phyloP scores from a whole-genome alignment of 1,140 invertebrate genomes.

The Drosophila sproati region DNA sequence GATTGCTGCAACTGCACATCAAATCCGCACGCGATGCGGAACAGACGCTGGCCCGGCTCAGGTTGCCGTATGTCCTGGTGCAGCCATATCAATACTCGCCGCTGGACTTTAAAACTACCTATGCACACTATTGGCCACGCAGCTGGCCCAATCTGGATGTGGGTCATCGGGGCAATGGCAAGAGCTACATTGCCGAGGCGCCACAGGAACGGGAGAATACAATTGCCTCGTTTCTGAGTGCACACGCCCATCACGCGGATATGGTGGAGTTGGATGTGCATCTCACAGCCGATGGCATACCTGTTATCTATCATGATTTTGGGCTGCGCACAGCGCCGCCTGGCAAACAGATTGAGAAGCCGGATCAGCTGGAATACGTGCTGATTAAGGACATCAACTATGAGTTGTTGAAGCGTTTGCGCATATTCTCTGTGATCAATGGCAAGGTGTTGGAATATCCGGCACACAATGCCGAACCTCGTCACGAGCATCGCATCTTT shows the following conservation, averaged over 20 bases:
- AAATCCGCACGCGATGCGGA: conserved; percentile 86
- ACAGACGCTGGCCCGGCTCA: conserved; percentile 88
- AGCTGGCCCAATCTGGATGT: conserved; percentile 94
- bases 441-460: conserved; percentile 76
- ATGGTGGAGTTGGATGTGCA: conserved; percentile 99
- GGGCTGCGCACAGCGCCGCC: conserved; percentile 93
- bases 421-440: conserved; percentile 85
- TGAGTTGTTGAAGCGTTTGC: conserved; percentile 93
- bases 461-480: conserved; percentile 66
- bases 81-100: conserved; percentile 89
- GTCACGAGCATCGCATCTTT: conserved; percentile 95
- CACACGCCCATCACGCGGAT: conserved; percentile 94
- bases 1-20: conserved; percentile 91
- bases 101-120: conserved; percentile 92
- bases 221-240: conserved; percentile 94
- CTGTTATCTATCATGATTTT: conserved; percentile 98
- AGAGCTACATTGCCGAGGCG: conserved; percentile 87
- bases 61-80: conserved; percentile 88
- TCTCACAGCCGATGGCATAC: conserved; percentile 95
- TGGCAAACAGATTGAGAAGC: conserved; percentile 89
- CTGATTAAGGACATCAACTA: conserved; percentile 96
- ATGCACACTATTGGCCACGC: conserved; percentile 93
- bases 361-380: conserved; percentile 92
- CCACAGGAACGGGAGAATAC: conserved; percentile 96
- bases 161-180: conserved; percentile 95